Evolutionary conservation across 2,113 vertebrate genomes (phyloP).

Genomic region (Aegotheles bennettii): DNA sequence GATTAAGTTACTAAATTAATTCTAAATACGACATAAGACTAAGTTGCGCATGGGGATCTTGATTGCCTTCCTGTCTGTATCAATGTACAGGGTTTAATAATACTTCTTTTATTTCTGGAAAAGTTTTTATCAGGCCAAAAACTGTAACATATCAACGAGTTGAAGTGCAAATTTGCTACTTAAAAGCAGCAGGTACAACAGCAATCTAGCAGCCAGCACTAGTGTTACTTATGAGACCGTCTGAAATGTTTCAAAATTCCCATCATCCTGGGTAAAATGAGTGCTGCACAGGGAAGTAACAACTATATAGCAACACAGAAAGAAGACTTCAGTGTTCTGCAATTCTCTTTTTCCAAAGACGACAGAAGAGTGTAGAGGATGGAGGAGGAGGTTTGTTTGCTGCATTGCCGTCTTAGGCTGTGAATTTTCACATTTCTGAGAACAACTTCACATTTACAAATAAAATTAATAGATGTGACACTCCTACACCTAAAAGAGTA

Average conservation of each 20-base stretch:
- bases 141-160: not conserved
- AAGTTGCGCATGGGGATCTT: not conserved
- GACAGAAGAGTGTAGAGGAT: not conserved
- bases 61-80: not conserved
- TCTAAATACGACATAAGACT: not conserved
- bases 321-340: not conserved
- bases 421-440: not conserved
- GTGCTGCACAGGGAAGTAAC: not conserved
- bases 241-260: not conserved
- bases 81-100: not conserved
- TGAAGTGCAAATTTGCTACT: not conserved
- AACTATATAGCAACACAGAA: not conserved
- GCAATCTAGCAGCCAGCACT: not conserved
- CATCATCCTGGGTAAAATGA: not conserved
- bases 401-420: not conserved
- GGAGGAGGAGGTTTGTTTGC: not conserved
- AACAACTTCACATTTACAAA: not conserved
- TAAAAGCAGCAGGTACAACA: not conserved
- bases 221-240: not conserved
- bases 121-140: not conserved
- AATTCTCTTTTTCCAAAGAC: not conserved
- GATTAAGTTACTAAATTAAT: slow-evolving; percentile 11
- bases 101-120: not conserved
- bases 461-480: not conserved
- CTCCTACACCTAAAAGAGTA: not conserved